Conservation (phyloP, 2,888 invertebrate genomes). For the Patella pellucida region DNA sequence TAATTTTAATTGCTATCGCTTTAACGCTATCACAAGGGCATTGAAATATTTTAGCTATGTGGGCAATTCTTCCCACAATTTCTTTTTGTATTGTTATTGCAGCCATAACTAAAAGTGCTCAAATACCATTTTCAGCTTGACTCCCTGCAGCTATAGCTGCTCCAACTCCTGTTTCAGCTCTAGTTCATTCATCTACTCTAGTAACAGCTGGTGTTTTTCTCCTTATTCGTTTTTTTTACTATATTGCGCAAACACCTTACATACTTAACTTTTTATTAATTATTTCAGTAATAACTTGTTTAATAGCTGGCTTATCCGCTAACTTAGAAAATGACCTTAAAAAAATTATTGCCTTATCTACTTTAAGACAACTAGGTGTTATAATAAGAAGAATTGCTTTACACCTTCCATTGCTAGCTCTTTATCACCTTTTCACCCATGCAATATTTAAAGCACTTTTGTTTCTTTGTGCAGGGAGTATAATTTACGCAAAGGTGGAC, state of each 20-base stretch:
- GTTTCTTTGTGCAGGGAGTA: conserved; percentile 80
- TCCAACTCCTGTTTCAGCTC: conserved; percentile 82
- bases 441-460: conserved; percentile 83
- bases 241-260: conserved; percentile 71
- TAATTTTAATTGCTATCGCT: conserved; percentile 76
- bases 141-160: conserved; percentile 83
- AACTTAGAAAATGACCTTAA: conserved; percentile 76
- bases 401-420: conserved; percentile 75
- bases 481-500: conserved; percentile 79
- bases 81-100: conserved; percentile 73
- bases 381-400: conserved; percentile 79
- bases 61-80: conserved; percentile 71
- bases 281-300: conserved; percentile 69
- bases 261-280: conserved; percentile 75
- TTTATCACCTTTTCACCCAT: conserved; percentile 82
- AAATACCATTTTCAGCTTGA: conserved; percentile 85
- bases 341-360: conserved; percentile 85
- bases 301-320: conserved; percentile 67
- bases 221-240: conserved; percentile 79
- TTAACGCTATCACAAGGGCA: conserved; percentile 47
- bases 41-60: conserved; percentile 72
- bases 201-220: conserved; percentile 84
- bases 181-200: conserved; percentile 84
- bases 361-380: conserved; percentile 82
- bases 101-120: conserved; percentile 83